Percentiles rank a stretch among this genome's conserved stretches.
Conservation (phyloP, 2,113 vertebrate genomes). For the Pangasianodon gigas region DNA sequence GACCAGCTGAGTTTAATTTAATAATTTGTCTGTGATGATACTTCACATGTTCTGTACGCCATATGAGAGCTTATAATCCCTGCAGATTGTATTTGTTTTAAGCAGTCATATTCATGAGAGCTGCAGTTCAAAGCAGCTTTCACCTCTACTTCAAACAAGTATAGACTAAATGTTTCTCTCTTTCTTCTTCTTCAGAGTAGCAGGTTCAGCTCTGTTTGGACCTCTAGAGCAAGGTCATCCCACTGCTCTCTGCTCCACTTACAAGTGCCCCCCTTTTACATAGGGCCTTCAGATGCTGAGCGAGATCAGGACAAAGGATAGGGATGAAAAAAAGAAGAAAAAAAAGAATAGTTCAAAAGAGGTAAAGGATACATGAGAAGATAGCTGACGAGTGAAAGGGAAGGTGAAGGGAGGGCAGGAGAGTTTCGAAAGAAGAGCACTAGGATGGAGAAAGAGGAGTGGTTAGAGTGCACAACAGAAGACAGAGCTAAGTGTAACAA, state of each 20-base stretch:
- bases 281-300: slow-evolving; percentile 44
- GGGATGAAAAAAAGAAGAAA: slow-evolving; percentile 22
- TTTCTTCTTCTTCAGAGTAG: slow-evolving; percentile 43
- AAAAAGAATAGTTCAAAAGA: slow-evolving; percentile 50
- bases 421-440: slow-evolving; percentile 49
- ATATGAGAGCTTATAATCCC: not conserved
- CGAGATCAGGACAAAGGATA: slow-evolving; percentile 42
- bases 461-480: slow-evolving; percentile 83
- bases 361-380: slow-evolving; percentile 41
- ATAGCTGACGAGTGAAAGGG: slow-evolving; percentile 42
- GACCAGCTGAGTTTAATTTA: not conserved
- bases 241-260: slow-evolving; percentile 80
- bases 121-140: slow-evolving; percentile 82
- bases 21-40: slow-evolving; percentile 1
- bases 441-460: slow-evolving; percentile 73
- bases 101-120: slow-evolving; percentile 45
- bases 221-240: slow-evolving; percentile 53
- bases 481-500: slow-evolving; percentile 66
- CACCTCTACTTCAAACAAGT: slow-evolving; percentile 59
- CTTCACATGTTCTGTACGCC: not conserved
- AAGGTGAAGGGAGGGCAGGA: slow-evolving; percentile 64
- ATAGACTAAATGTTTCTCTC: slow-evolving; percentile 40
- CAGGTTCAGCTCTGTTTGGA: slow-evolving; percentile 41
- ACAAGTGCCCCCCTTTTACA: slow-evolving; percentile 50
- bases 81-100: slow-evolving; percentile 37